These are phyloP conservation scores for Drosophila willistoni DNA, from an alignment of 1,140 invertebrate species.

Conservation along the genomic window DNA sequence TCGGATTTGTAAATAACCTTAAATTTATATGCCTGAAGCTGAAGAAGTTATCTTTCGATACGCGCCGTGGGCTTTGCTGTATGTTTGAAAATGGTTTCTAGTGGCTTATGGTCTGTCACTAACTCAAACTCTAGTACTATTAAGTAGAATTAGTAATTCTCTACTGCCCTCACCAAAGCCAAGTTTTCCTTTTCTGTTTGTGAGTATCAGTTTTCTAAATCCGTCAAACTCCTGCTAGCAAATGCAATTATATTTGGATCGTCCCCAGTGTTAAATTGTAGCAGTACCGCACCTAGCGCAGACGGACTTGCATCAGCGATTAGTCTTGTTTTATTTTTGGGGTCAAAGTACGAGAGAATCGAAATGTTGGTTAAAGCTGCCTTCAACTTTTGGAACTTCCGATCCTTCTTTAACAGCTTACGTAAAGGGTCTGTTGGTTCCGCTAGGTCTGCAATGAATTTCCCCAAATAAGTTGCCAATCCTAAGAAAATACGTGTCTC, in stretches of 20 bases:
- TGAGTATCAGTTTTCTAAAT: background rate
- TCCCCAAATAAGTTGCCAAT: constrained; percentile 65
- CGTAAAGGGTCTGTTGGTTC: constrained; percentile 33
- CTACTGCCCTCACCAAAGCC: fast-evolving
- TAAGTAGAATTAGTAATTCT: background rate
- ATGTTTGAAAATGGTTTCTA: background rate
- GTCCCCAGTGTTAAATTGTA: background rate
- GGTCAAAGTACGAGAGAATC: background rate
- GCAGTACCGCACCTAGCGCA: background rate
- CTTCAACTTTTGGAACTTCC: background rate
- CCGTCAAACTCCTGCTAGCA: background rate
- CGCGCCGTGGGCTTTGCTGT: background rate
- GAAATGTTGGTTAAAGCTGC: background rate
- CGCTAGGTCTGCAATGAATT: constrained; percentile 63
- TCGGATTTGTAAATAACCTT: too few species aligned
- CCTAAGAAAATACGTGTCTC: too few species aligned
- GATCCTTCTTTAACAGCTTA: too few species aligned
- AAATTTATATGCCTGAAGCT: too few species aligned
- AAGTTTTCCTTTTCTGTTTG: background rate
- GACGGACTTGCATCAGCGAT: background rate
- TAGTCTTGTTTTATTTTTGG: background rate
- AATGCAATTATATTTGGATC: background rate
- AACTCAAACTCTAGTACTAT: background rate
- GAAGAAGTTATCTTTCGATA: too few species aligned
- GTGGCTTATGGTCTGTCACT: constrained; percentile 1